Evolutionary conservation across 1,140 invertebrate genomes (phyloP).

Genomic region (Trichogramma pretiosum): DNA sequence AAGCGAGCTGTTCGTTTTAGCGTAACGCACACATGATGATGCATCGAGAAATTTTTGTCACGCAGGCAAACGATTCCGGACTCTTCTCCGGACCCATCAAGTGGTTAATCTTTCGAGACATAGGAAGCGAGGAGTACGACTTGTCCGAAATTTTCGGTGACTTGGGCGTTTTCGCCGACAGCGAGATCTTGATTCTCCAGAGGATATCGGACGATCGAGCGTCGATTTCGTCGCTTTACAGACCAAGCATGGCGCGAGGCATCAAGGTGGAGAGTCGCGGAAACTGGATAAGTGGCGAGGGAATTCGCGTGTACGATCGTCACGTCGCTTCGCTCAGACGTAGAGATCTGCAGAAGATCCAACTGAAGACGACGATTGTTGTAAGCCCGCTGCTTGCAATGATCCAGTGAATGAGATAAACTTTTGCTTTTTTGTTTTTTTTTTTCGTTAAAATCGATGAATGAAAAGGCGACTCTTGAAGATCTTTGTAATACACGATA

Average conservation of each 20-base stretch:
- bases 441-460: conserved; percentile 1
- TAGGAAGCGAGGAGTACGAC: background rate
- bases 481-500: too few relatives aligned
- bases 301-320: conserved; percentile 15
- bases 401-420: too few relatives aligned
- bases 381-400: too few relatives aligned
- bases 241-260: conserved; percentile 18
- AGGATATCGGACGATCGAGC: background rate
- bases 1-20: too few relatives aligned
- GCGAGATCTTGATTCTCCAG: conserved; percentile 23
- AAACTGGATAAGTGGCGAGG: conserved; percentile 23
- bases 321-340: conserved; percentile 25
- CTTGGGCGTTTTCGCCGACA: conserved; percentile 27
- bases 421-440: background rate
- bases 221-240: conserved; percentile 26
- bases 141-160: conserved; percentile 15
- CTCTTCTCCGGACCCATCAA: conserved; percentile 28
- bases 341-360: conserved; percentile 23
- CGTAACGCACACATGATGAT: too few relatives aligned
- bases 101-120: conserved; percentile 31
- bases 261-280: conserved; percentile 27
- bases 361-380: conserved; percentile 30
- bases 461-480: too few relatives aligned
- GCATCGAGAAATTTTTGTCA: too few relatives aligned
- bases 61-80: conserved; percentile 25